These are phyloP conservation scores for Poecilia wingei DNA, from an alignment of 2,797 vertebrate genomes.

Conservation along the genomic window DNA sequence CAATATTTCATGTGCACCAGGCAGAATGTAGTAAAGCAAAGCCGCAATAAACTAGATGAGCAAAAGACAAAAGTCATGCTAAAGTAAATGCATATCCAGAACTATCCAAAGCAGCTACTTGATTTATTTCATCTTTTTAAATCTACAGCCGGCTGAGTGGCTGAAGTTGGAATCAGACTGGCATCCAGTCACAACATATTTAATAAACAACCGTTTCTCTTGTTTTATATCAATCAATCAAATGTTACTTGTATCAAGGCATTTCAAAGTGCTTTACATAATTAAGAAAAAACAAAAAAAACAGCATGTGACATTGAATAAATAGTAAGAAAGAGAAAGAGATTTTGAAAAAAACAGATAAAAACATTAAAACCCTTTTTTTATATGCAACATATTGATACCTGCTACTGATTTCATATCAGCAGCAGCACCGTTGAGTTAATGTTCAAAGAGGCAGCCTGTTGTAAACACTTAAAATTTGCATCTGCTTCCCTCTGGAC, in stretches of 20 bases:
- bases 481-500: not conserved
- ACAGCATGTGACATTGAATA: too few species aligned
- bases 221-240: not conserved
- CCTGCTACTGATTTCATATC: not conserved
- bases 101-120: conserved; percentile 7
- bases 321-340: too few species aligned
- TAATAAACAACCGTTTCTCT: not conserved
- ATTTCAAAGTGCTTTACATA: too few species aligned
- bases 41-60: conserved; percentile 35
- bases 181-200: conserved; percentile 5
- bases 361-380: too few species aligned
- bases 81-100: not conserved
- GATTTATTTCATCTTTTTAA: not conserved
- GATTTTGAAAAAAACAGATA: too few species aligned
- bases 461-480: not conserved
- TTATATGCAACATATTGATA: not conserved
- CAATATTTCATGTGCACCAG: not conserved
- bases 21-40: conserved; percentile 13
- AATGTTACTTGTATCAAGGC: too few species aligned
- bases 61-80: not conserved
- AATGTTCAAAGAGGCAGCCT: not conserved
- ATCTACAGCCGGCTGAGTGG: conserved; percentile 24
- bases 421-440: not conserved
- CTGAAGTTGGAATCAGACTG: conserved; percentile 29
- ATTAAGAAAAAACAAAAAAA: too few species aligned